Evolutionary conservation across 64 coral and sea anemone species (phyloP).

Genomic region (Montipora cactus): DNA sequence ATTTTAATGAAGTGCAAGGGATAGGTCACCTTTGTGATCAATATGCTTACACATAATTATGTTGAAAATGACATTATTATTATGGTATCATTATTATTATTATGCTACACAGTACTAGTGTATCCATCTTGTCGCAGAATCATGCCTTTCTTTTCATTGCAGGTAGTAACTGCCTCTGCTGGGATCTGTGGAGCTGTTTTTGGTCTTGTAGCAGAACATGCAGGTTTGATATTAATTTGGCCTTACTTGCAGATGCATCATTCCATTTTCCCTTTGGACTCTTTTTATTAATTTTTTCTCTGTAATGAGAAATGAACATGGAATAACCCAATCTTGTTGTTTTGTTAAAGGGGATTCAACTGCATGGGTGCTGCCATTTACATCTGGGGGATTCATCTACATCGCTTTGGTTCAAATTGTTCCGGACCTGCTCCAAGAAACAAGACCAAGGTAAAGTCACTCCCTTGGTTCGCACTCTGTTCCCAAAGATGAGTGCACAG

Average conservation of each 20-base stretch:
- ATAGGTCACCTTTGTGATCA: too few species aligned
- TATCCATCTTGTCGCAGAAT: too few species aligned
- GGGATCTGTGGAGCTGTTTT: constrained; percentile 87
- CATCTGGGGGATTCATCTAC: constrained; percentile 98
- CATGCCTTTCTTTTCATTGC: background rate
- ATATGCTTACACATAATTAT: too few species aligned
- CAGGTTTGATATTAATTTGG: constrained; percentile 50
- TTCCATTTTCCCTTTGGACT: too few species aligned
- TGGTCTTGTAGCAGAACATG: constrained; percentile 88
- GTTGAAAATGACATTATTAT: too few species aligned
- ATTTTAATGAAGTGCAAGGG: too few species aligned
- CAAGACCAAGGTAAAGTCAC: constrained; percentile 79
- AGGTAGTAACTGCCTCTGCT: constrained; percentile 93
- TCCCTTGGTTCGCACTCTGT: too few species aligned
- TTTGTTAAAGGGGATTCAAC: constrained; percentile 87
- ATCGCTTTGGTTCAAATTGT: constrained; percentile 98
- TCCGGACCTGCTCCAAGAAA: constrained; percentile 95
- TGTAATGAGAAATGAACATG: background rate
- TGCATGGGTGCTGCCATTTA: constrained; percentile 93
- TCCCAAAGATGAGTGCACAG: too few species aligned
- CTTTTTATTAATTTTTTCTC: background rate
- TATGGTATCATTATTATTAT: too few species aligned
- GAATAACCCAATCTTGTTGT: background rate
- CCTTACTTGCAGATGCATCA: background rate
- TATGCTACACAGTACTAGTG: too few species aligned